Evolutionary conservation across 1,140 invertebrate species (phyloP).

Genomic region (Ridgeia piscesae): DNA sequence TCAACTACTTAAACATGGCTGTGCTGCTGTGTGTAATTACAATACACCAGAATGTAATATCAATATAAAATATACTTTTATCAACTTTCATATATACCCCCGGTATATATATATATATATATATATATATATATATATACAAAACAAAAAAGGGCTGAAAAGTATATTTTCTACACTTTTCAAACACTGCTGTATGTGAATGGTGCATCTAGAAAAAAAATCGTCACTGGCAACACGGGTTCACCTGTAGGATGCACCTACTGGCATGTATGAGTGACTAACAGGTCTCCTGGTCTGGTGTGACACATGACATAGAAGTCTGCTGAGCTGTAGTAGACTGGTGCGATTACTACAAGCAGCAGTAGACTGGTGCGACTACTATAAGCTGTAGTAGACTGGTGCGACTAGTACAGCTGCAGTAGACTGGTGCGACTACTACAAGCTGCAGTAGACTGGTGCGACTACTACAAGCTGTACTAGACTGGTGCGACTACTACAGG

Average conservation of each 20-base stretch:
- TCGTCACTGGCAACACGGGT: neutral
- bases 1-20: too few species aligned
- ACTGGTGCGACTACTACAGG: neutral
- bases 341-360: too few species aligned
- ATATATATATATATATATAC: too few species aligned
- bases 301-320: neutral
- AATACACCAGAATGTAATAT: too few species aligned
- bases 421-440: neutral
- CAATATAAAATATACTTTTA: neutral
- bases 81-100: neutral
- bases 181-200: neutral
- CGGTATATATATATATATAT: too few species aligned
- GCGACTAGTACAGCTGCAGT: neutral
- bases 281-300: neutral
- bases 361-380: neutral
- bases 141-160: too few species aligned
- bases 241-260: neutral
- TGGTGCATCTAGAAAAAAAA: neutral
- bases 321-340: neutral
- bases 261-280: neutral
- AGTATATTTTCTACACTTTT: neutral
- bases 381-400: conserved; percentile 7
- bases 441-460: conserved; percentile 8
- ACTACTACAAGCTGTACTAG: conserved; percentile 22
- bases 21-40: too few species aligned